These are phyloP conservation scores for Scrobipalpa costella DNA, from an alignment of 2,888 invertebrate species.

Conservation along the genomic window DNA sequence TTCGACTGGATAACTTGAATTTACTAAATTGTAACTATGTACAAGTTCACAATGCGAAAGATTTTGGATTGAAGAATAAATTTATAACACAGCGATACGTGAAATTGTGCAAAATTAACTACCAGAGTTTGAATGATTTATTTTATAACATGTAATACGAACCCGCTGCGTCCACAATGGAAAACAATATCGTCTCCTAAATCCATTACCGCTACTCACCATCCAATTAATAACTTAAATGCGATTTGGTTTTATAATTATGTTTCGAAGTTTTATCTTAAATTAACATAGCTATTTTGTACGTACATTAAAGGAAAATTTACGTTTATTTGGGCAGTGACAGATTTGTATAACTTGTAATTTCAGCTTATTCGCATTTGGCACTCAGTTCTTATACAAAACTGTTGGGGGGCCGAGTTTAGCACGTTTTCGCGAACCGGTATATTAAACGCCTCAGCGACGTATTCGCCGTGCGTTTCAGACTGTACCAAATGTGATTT, in stretches of 20 bases:
- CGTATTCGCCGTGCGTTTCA: constrained; percentile 56
- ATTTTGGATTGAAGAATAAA: too few relatives aligned
- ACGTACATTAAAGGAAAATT: neutral
- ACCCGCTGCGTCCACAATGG: constrained; percentile 68
- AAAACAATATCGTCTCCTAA: constrained; percentile 69
- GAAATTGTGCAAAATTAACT: constrained; percentile 33
- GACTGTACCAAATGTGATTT: constrained; percentile 68
- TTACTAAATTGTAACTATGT: too few relatives aligned
- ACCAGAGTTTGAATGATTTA: constrained; percentile 30
- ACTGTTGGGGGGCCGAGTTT: constrained; percentile 21
- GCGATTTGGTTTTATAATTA: neutral
- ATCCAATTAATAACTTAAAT: constrained; percentile 46
- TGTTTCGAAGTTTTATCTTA: neutral
- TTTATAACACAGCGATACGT: constrained; percentile 26
- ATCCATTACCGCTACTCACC: constrained; percentile 67
- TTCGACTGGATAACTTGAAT: neutral
- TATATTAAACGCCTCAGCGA: constrained; percentile 34
- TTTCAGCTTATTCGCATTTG: neutral
- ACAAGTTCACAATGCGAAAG: too few relatives aligned
- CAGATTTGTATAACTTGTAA: neutral
- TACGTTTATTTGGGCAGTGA: neutral
- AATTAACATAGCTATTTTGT: too few relatives aligned
- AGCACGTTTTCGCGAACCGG: constrained; percentile 41
- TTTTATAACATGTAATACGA: constrained; percentile 54
- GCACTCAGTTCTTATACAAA: neutral